Conservation (phyloP, 1,140 invertebrate genomes). For the Drosophila ercepeae region DNA sequence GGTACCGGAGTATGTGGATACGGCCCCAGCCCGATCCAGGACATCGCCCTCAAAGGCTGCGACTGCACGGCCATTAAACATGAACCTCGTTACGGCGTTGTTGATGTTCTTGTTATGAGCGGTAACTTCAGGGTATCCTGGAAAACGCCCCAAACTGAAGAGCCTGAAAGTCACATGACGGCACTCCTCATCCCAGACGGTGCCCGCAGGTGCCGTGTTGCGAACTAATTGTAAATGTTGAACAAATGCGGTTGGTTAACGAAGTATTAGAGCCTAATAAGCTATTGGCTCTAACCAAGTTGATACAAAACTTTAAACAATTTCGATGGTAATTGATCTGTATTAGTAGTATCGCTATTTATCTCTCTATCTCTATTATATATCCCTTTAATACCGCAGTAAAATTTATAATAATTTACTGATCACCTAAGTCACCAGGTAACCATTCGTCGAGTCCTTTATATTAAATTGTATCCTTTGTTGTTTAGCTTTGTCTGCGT, state of each 20-base stretch:
- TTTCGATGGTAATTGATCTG: too few relatives aligned
- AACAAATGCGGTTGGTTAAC: neutral
- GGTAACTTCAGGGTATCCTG: conserved; percentile 40
- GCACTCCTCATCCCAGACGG: conserved; percentile 1
- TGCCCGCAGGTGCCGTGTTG: neutral
- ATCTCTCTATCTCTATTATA: too few relatives aligned
- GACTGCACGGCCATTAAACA: conserved; percentile 76
- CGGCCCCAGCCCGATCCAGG: conserved; percentile 1
- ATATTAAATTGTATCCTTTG: neutral
- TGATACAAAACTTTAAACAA: neutral
- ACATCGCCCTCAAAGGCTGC: conserved; percentile 29
- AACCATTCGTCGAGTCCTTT: neutral
- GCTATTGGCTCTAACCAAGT: neutral
- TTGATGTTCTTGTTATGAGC: conserved; percentile 37
- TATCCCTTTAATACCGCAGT: too few relatives aligned
- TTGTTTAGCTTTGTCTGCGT: conserved; percentile 53
- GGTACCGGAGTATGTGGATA: conserved; percentile 35
- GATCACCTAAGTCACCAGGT: neutral
- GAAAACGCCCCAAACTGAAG: conserved; percentile 1
- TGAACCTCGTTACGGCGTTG: conserved; percentile 77
- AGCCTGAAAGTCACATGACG: conserved; percentile 26
- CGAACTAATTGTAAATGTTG: neutral
- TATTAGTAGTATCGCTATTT: too few relatives aligned
- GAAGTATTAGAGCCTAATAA: neutral
- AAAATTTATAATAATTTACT: too few relatives aligned